A percentile compares a stretch with the other conserved stretches of the same genome.
Conservation (phyloP, 2,797 vertebrate species). For the Brachyalestes nurse region DNA sequence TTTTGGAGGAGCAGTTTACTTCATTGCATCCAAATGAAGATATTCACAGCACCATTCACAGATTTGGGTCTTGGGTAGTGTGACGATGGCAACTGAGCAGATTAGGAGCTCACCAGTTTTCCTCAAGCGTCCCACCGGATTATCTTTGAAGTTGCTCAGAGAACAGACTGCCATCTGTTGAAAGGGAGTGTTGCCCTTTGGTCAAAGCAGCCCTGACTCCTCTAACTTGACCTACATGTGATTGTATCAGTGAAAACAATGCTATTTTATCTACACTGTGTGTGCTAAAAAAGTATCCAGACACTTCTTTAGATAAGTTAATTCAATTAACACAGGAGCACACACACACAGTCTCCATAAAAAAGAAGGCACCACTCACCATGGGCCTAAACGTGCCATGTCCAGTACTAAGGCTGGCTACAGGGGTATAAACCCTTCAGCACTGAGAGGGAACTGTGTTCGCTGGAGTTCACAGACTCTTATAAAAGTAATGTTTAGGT, state of each 20-base stretch:
- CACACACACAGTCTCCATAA: too few relatives aligned
- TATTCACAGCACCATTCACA: background rate
- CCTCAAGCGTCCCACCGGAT: constrained; percentile 1
- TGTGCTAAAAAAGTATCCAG: background rate
- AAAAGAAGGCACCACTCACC: too few relatives aligned
- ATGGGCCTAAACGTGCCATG: too few relatives aligned
- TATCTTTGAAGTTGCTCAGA: background rate
- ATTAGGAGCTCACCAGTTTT: constrained; percentile 13
- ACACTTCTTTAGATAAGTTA: too few relatives aligned
- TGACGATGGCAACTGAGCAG: constrained; percentile 9
- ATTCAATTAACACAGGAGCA: too few relatives aligned
- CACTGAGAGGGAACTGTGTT: too few relatives aligned
- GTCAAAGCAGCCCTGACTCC: background rate
- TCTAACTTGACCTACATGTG: background rate
- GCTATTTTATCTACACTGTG: background rate
- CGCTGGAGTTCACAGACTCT: too few relatives aligned
- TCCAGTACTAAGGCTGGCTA: too few relatives aligned
- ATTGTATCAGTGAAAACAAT: background rate
- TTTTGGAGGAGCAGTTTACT: constrained; percentile 1
- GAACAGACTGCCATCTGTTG: constrained; percentile 15
- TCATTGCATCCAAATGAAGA: constrained; percentile 5
- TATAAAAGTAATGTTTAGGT: background rate
- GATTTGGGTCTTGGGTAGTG: background rate
- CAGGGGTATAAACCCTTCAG: too few relatives aligned
- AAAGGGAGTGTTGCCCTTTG: constrained; percentile 8